These are phyloP conservation scores for Platygyra sinensis DNA, from an alignment of 64 coral and sea anemone genomes.

Conservation along the genomic window DNA sequence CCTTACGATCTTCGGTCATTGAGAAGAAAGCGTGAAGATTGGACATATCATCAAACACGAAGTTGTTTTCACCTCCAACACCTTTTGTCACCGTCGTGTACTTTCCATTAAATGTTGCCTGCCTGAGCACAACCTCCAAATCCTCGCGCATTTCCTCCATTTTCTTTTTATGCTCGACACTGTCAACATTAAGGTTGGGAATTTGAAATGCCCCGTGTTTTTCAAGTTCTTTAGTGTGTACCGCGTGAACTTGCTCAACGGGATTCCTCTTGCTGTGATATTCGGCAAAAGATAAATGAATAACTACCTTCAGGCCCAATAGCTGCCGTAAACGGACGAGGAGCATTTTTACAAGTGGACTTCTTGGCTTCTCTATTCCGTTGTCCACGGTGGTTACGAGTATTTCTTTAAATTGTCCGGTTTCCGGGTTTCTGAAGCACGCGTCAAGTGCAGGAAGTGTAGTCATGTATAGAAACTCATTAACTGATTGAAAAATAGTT, in stretches of 20 bases:
- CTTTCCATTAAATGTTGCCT: slow-evolving; percentile 33
- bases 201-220: neutral
- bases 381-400: no score
- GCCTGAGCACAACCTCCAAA: slow-evolving; percentile 21
- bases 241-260: slow-evolving; percentile 39
- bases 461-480: no score
- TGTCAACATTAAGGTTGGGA: slow-evolving; percentile 22
- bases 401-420: no score
- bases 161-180: slow-evolving; percentile 32
- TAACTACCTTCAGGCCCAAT: slow-evolving; percentile 1
- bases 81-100: slow-evolving; percentile 16
- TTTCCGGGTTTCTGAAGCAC: no score
- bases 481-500: no score
- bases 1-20: slow-evolving; percentile 53
- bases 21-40: slow-evolving; percentile 30
- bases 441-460: no score
- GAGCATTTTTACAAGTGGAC: no score
- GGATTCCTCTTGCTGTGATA: slow-evolving; percentile 62
- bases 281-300: slow-evolving; percentile 44
- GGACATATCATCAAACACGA: neutral
- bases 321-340: neutral
- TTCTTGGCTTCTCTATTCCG: no score
- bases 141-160: slow-evolving; percentile 64
- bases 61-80: neutral
- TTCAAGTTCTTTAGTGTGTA: slow-evolving; percentile 43